These are phyloP conservation scores for Indri indri DNA, from an alignment of 2,113 vertebrate genomes.

Conservation along the genomic window DNA sequence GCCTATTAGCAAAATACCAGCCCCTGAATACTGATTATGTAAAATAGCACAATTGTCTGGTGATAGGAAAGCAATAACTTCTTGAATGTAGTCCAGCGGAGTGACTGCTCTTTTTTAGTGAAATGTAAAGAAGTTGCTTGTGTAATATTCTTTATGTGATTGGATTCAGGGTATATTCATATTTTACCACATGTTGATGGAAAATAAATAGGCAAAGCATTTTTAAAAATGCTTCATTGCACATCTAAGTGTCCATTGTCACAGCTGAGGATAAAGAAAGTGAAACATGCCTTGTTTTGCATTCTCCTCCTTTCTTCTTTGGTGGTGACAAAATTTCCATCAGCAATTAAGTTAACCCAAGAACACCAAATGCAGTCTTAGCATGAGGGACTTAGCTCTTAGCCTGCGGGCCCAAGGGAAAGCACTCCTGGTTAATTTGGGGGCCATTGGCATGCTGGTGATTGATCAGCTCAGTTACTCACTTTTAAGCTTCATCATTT, in stretches of 20 bases:
- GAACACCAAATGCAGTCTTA: not conserved
- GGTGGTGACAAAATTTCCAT: not conserved
- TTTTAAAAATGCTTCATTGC: not conserved
- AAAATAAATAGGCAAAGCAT: constrained; percentile 42
- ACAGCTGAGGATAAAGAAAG: not conserved
- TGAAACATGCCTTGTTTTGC: not conserved
- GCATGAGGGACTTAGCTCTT: not conserved
- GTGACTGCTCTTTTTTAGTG: not conserved
- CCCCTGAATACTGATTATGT: constrained; percentile 63
- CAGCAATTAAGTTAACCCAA: not conserved
- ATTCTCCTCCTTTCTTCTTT: not conserved
- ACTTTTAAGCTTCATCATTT: constrained; percentile 69
- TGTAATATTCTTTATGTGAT: constrained; percentile 46
- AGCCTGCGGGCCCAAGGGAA: not conserved
- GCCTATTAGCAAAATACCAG: constrained; percentile 69
- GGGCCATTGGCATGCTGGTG: constrained; percentile 18
- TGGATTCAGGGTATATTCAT: constrained; percentile 11
- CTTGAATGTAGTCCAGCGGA: constrained; percentile 34
- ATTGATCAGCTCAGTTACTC: constrained; percentile 55
- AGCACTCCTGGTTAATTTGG: constrained; percentile 16
- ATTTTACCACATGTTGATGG: constrained; percentile 39
- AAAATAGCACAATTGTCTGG: constrained; percentile 49
- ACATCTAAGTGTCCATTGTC: not conserved
- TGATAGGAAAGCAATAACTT: constrained; percentile 17
- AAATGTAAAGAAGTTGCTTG: constrained; percentile 31